Percentiles rank a stretch among this genome's conserved stretches.
These are phyloP conservation scores for Glaucomys volans DNA, from an alignment of 2,113 vertebrate genomes.

Conservation along the genomic window DNA sequence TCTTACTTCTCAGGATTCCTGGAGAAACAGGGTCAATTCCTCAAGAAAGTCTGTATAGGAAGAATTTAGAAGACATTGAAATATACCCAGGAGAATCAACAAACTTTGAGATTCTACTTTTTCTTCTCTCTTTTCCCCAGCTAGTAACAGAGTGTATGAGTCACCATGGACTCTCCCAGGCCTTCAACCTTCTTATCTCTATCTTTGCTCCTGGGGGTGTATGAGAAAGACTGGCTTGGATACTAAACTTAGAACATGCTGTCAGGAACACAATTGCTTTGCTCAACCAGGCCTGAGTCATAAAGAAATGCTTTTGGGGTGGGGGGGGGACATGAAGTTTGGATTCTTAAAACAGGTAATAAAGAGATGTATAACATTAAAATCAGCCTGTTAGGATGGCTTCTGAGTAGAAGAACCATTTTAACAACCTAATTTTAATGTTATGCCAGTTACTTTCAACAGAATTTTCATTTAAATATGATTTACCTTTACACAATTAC, in stretches of 20 bases:
- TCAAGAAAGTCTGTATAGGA: not conserved
- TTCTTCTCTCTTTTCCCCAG: not conserved
- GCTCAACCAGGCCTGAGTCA: not conserved
- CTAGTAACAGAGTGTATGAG: not conserved
- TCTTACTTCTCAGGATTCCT: not conserved
- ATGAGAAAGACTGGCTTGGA: not conserved
- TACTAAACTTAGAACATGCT: not conserved
- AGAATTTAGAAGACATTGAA: not conserved
- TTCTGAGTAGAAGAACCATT: not conserved
- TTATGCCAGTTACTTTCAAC: not conserved
- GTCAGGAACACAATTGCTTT: not conserved
- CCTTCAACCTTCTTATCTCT: not conserved
- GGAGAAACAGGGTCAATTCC: not conserved
- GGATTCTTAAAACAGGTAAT: not conserved
- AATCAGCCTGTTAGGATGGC: not conserved
- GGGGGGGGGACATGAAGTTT: not conserved
- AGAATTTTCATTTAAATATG: conserved; percentile 26
- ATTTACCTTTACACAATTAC: not conserved
- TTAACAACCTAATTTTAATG: not conserved
- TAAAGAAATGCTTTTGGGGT: not conserved
- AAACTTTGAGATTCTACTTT: not conserved
- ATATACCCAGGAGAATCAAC: not conserved
- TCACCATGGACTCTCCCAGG: not conserved
- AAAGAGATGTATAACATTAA: not conserved
- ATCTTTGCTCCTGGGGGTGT: not conserved